Evolutionary conservation across 2,888 invertebrate genomes (phyloP), one percentile per base, ranked within the genome.

Genomic region (Ditula angustiorana): DNA sequence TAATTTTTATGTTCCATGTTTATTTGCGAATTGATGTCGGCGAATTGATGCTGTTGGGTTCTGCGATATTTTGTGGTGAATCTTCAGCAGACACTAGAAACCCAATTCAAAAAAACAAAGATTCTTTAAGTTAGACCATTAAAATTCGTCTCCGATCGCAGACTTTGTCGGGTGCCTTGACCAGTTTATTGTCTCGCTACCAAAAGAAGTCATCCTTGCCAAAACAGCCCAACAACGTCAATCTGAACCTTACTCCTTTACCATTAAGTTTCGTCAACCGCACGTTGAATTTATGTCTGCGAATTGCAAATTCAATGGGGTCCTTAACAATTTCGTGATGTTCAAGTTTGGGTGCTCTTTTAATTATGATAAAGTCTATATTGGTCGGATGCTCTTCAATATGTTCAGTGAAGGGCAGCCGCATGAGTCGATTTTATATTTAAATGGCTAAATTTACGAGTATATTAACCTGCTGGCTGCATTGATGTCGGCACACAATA

Each of bases 381-480:
- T 23, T 53, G 33, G 24, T 35, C 19, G 10, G 28, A 13, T 46
- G 21, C n/a, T n/a, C n/a, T n/a, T 13, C 16, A n/a, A 33, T 10
- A 13, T 11, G n/a, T 71, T 61, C 74, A 76, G 77, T 76, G 80
- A 82, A 81, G 81, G 83, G 74, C 79, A 66, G 26, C 35, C 58
- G 58, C 65, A 53, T 63, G 33, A 52, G 4, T 35, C n/a, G 28
- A 11, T 56, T 49, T 50, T 58, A 30, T 37, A n/a, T 44, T 30
- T 58, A 35, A 55, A 33, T 13, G 33, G 28, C 23, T n/a, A n/a
- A n/a, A n/a, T n/a, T n/a, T n/a, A n/a, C n/a, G n/a, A n/a, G n/a
- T n/a, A n/a, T n/a, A n/a, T 23, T 23, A 56, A 44, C 11, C n/a
- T 16, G 11, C 4, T 10, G 10, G 10, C 33, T 55, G 7, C 56